phyloP scores from a whole-genome alignment of 1,140 invertebrate species.

The Branchinecta lindahli region DNA sequence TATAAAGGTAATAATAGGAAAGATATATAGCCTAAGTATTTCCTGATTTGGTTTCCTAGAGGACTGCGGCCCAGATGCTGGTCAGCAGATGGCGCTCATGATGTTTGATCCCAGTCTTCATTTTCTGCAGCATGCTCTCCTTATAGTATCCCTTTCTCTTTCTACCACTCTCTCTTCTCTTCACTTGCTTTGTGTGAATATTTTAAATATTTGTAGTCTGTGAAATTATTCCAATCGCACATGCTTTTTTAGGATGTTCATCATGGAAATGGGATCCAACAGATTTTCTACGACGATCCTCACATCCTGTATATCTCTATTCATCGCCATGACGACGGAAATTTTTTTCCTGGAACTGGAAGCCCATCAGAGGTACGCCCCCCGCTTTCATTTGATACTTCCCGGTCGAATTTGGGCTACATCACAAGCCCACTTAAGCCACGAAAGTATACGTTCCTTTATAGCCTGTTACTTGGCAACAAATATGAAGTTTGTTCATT shows the following conservation, averaged over 20 bases:
- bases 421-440: background rate
- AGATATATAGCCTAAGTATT: too few species aligned
- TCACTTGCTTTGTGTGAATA: too few species aligned
- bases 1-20: too few species aligned
- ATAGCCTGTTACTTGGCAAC: background rate
- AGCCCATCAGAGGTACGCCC: conserved; percentile 53
- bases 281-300: conserved; percentile 87
- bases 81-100: too few species aligned
- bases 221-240: too few species aligned
- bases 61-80: too few species aligned
- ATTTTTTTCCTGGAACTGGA: conserved; percentile 98
- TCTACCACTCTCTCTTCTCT: too few species aligned
- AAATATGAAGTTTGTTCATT: background rate
- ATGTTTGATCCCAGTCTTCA: too few species aligned
- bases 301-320: conserved; percentile 90
- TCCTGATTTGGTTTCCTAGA: too few species aligned
- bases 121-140: too few species aligned
- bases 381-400: background rate
- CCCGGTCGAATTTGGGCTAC: background rate
- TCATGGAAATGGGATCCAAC: conserved; percentile 97
- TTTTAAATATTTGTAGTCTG: too few species aligned
- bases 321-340: conserved; percentile 97
- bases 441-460: background rate
- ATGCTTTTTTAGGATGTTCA: conserved; percentile 66
- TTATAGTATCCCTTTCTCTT: too few species aligned